A percentile compares a stretch with the other conserved stretches of the same genome.
These are phyloP conservation scores for Alcis repandata DNA, from an alignment of 2,888 invertebrate species.

Conservation along the genomic window DNA sequence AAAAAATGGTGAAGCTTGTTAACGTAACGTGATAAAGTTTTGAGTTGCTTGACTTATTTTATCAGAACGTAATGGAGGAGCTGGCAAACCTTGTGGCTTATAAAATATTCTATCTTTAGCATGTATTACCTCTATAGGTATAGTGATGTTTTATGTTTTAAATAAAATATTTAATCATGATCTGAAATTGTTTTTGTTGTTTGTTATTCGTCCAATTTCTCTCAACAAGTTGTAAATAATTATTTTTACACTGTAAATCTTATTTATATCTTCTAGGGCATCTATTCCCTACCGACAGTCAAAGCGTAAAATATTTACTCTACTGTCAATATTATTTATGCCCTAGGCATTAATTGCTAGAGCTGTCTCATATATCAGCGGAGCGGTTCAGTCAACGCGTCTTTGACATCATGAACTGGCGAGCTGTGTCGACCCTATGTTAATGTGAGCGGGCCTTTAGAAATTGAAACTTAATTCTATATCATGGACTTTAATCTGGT, in stretches of 20 bases:
- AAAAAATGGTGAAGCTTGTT: too few relatives aligned
- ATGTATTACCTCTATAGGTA: too few relatives aligned
- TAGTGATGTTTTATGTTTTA: too few relatives aligned
- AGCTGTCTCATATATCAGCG: conserved; percentile 62
- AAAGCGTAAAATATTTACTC: conserved; percentile 46
- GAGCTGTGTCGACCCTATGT: conserved; percentile 50
- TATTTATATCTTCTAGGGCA: conserved; percentile 9
- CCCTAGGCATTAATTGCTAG: conserved; percentile 59
- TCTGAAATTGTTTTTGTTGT: not conserved
- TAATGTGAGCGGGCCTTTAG: conserved; percentile 59
- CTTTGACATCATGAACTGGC: conserved; percentile 58
- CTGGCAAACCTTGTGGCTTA: too few relatives aligned
- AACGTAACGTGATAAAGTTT: too few relatives aligned
- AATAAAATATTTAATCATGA: too few relatives aligned
- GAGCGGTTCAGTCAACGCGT: conserved; percentile 57
- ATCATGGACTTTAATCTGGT: conserved; percentile 58
- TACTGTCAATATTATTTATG: conserved; percentile 62
- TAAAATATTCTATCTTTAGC: too few relatives aligned
- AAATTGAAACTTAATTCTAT: conserved; percentile 66
- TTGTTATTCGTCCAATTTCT: not conserved
- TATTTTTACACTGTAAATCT: conserved; percentile 31
- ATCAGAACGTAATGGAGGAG: too few relatives aligned
- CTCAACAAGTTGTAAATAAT: conserved; percentile 1
- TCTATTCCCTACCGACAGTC: conserved; percentile 12
- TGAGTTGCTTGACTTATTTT: too few relatives aligned